A percentile compares a stretch with the other conserved stretches of the same genome.
phyloP scores from a whole-genome alignment of 2,797 vertebrate species.

The Erethizon dorsatum region DNA sequence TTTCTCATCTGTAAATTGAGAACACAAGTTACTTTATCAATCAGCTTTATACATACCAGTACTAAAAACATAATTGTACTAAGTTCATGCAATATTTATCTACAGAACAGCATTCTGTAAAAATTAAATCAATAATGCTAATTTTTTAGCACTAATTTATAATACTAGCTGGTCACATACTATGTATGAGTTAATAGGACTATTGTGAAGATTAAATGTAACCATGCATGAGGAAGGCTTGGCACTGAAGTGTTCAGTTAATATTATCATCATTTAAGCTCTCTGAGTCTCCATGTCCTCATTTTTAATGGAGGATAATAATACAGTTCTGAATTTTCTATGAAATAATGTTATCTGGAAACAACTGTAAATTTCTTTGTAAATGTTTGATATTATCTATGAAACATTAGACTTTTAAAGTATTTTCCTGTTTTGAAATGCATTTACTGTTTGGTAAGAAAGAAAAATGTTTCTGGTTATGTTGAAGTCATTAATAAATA shows the following conservation, averaged over 20 bases:
- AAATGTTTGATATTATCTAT: conserved; percentile 57
- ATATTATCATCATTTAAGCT: conserved; percentile 44
- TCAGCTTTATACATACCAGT: not conserved
- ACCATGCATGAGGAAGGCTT: conserved; percentile 2
- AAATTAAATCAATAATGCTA: conserved; percentile 19
- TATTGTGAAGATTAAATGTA: conserved; percentile 25
- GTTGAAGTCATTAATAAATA: conserved; percentile 57
- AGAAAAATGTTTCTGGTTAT: conserved; percentile 24
- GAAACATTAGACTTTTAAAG: conserved; percentile 28
- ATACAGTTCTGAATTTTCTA: conserved; percentile 52
- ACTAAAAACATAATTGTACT: conserved; percentile 26
- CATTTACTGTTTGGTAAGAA: conserved; percentile 61
- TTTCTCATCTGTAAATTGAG: conserved; percentile 22
- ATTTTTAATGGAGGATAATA: conserved; percentile 63
- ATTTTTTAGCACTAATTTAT: conserved; percentile 48
- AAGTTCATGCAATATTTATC: conserved; percentile 54
- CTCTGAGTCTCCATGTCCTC: conserved; percentile 17
- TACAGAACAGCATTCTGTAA: conserved; percentile 3
- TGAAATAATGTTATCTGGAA: conserved; percentile 58
- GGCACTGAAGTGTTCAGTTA: not conserved
- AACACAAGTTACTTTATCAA: conserved; percentile 4
- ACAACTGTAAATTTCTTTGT: conserved; percentile 67
- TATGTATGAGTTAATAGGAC: conserved; percentile 22
- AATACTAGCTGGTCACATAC: conserved; percentile 6
- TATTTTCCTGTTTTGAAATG: conserved; percentile 63